These are phyloP conservation scores for Hylyphantes graminicola DNA, from an alignment of 1,140 invertebrate genomes.

Conservation along the genomic window DNA sequence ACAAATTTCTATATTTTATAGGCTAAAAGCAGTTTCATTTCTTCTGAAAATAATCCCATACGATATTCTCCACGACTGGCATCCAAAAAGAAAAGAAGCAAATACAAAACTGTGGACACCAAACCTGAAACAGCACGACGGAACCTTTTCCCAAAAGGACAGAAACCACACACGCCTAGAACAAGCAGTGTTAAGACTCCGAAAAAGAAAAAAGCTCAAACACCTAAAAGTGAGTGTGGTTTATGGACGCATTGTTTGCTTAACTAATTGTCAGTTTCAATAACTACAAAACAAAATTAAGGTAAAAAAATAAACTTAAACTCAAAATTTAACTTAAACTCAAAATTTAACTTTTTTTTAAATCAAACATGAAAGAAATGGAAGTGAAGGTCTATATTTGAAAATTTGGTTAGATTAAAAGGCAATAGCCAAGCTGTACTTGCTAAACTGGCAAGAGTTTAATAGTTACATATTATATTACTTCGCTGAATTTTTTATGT, in stretches of 20 bases:
- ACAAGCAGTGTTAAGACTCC: neutral
- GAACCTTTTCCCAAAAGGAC: conserved; percentile 36
- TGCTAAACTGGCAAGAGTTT: no score
- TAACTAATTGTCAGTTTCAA: neutral
- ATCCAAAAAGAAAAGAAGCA: conserved; percentile 19
- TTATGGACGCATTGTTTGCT: neutral
- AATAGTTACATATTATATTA: no score
- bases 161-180: conserved; percentile 10
- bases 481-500: no score
- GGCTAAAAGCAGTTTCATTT: neutral
- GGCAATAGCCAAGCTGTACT: no score
- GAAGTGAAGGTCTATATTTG: no score
- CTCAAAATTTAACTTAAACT: no score
- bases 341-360: no score
- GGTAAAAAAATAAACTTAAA: no score
- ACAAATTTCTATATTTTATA: neutral
- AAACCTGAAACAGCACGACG: conserved; percentile 8
- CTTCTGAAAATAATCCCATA: conserved; percentile 34
- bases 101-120: neutral
- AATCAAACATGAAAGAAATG: no score
- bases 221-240: conserved; percentile 7
- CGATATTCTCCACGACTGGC: conserved; percentile 42
- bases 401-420: no score
- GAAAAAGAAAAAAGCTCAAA: neutral
- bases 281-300: no score